These are phyloP conservation scores for Troides helena DNA, from an alignment of 2,888 invertebrate species.

Conservation along the genomic window DNA sequence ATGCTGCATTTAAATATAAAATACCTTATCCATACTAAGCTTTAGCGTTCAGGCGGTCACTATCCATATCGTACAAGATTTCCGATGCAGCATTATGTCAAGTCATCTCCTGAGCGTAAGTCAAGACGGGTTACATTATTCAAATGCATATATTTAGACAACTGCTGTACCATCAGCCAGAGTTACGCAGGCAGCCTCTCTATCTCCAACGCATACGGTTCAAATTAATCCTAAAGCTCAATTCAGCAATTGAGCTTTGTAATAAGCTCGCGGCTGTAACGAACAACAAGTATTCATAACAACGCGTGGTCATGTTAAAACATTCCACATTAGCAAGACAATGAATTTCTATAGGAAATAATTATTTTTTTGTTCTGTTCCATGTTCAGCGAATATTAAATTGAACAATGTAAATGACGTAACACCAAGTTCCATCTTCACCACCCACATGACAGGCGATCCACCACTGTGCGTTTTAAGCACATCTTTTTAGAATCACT, in stretches of 20 bases:
- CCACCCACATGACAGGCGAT: too few relatives aligned
- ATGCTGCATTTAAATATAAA: background rate
- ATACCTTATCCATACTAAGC: constrained; percentile 29
- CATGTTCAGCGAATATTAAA: constrained; percentile 33
- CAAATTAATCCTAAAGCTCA: constrained; percentile 33
- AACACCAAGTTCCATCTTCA: too few relatives aligned
- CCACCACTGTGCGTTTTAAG: too few relatives aligned
- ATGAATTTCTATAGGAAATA: constrained; percentile 49
- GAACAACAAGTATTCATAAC: constrained; percentile 52
- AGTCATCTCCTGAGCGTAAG: constrained; percentile 69
- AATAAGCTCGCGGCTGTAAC: constrained; percentile 39
- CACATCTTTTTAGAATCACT: too few relatives aligned
- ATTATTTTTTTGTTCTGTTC: background rate
- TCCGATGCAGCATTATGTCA: constrained; percentile 64
- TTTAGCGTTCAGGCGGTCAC: constrained; percentile 37
- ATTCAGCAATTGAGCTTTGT: constrained; percentile 4
- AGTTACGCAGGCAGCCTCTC: constrained; percentile 33
- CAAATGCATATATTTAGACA: constrained; percentile 65
- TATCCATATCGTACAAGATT: constrained; percentile 53
- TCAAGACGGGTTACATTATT: constrained; percentile 74
- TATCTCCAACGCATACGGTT: constrained; percentile 32
- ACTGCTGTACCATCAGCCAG: constrained; percentile 37
- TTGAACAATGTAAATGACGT: too few relatives aligned
- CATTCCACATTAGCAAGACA: constrained; percentile 56
- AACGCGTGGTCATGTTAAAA: constrained; percentile 59